A percentile compares a stretch with the other conserved stretches of the same genome.
These are phyloP conservation scores for Campylomormyrus tamandua DNA, from an alignment of 2,113 vertebrate species.

Conservation along the genomic window DNA sequence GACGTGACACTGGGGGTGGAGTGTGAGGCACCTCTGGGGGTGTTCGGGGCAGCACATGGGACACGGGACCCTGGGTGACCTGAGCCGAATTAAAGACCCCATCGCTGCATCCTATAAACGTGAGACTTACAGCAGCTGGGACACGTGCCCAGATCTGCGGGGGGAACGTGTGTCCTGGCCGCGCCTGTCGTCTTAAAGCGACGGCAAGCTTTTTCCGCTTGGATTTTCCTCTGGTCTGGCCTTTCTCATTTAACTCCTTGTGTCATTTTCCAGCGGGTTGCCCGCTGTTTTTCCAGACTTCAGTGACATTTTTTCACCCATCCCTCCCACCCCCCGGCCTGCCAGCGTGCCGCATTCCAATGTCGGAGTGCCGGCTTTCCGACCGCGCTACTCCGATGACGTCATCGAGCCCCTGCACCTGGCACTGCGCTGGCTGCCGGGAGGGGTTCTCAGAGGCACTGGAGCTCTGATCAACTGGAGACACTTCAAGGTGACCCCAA, in stretches of 20 bases:
- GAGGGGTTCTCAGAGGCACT: background rate
- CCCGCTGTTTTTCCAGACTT: slow-evolving; percentile 11
- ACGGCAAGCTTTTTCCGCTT: background rate
- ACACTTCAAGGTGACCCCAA: background rate
- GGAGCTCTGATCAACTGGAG: background rate
- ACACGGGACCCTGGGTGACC: background rate
- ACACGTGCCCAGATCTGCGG: background rate
- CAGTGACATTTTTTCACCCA: slow-evolving; percentile 26
- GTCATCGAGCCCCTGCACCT: slow-evolving; percentile 28
- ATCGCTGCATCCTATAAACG: background rate
- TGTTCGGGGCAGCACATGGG: background rate
- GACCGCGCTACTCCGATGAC: slow-evolving; percentile 35
- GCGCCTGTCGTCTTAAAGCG: background rate
- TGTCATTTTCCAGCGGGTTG: slow-evolving; percentile 20
- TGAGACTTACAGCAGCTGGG: background rate
- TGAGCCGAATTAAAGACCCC: background rate
- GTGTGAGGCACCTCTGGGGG: background rate
- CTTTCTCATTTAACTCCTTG: slow-evolving; percentile 13
- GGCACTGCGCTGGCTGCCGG: background rate
- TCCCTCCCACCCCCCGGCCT: slow-evolving; percentile 16
- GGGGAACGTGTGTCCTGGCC: background rate
- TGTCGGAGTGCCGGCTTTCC: slow-evolving; percentile 40
- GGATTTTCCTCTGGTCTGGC: slow-evolving; percentile 3
- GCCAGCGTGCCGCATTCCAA: slow-evolving; percentile 37
- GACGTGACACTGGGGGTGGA: background rate